These are phyloP conservation scores for Drosophila paranaensis DNA, from an alignment of 2,888 invertebrate genomes.

Conservation along the genomic window DNA sequence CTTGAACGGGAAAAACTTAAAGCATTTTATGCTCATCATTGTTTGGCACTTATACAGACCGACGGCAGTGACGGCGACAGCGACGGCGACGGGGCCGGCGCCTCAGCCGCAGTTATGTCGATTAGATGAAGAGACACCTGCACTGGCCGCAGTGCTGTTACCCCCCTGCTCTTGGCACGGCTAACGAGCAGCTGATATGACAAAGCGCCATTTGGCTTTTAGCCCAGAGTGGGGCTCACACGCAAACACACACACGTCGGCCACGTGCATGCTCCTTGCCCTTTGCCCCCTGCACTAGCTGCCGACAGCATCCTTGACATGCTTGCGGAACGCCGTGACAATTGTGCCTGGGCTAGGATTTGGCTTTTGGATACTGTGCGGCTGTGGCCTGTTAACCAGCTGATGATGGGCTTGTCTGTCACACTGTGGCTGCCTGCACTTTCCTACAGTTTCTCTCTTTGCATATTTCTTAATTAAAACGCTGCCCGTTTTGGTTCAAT, in stretches of 20 bases:
- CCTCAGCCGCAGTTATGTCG: constrained; percentile 57
- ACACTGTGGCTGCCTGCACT: constrained; percentile 11
- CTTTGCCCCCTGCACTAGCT: constrained; percentile 35
- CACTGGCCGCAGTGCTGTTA: constrained; percentile 8
- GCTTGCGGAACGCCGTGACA: constrained; percentile 71
- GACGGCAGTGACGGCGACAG: constrained; percentile 25
- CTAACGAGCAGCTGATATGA: constrained; percentile 77
- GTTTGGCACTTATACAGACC: constrained; percentile 74
- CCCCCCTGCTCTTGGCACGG: constrained; percentile 43
- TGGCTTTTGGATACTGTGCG: constrained; percentile 12
- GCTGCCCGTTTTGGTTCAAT: constrained; percentile 59
- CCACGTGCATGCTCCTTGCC: constrained; percentile 33
- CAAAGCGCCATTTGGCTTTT: constrained; percentile 76
- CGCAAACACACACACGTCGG: constrained; percentile 19
- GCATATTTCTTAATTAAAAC: constrained; percentile 67
- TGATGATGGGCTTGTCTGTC: constrained; percentile 34
- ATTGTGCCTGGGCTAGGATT: constrained; percentile 54
- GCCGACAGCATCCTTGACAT: constrained; percentile 73
- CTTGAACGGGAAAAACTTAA: constrained; percentile 28
- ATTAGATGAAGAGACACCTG: constrained; percentile 57
- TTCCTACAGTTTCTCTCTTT: neutral
- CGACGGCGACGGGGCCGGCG: constrained; percentile 12
- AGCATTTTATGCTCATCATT: constrained; percentile 66
- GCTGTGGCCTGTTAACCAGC: constrained; percentile 19
- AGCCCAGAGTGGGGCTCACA: constrained; percentile 41